Percentiles rank a stretch among this genome's conserved stretches.
phyloP scores from a whole-genome alignment of 2,113 vertebrate genomes.

The Corydoras sp. region DNA sequence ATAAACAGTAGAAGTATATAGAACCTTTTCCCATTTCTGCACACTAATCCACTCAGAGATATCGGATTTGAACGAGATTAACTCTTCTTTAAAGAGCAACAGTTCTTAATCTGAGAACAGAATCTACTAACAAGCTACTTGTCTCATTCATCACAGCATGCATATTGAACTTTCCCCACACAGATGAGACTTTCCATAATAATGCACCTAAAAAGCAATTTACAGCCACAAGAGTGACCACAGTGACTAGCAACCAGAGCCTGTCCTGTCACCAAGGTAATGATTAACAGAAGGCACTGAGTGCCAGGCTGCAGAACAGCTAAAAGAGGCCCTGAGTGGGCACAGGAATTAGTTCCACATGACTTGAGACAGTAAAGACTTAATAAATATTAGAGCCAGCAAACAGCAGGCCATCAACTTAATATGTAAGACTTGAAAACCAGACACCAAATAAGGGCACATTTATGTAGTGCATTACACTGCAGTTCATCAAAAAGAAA shows the following conservation, averaged over 20 bases:
- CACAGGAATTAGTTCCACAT: slow-evolving; percentile 2
- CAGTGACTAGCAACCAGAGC: background rate
- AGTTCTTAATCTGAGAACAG: background rate
- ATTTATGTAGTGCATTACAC: too few species aligned
- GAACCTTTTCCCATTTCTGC: slow-evolving; percentile 42
- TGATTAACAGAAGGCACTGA: slow-evolving; percentile 8
- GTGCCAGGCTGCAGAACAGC: background rate
- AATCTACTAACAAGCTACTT: slow-evolving; percentile 1
- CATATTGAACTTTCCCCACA: background rate
- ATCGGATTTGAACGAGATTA: slow-evolving; percentile 68
- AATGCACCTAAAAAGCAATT: background rate
- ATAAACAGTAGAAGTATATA: slow-evolving; percentile 31
- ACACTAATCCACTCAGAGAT: slow-evolving; percentile 57
- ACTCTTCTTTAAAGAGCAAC: slow-evolving; percentile 10
- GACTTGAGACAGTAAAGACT: background rate
- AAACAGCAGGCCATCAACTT: background rate
- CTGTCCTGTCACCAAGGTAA: slow-evolving; percentile 14
- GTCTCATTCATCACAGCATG: slow-evolving; percentile 13
- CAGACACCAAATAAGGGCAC: too few species aligned
- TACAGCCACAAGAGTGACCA: slow-evolving; percentile 1
- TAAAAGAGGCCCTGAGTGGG: background rate
- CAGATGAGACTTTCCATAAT: background rate
- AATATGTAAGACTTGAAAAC: too few species aligned
- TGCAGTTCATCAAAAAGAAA: too few species aligned
- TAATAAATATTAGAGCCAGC: slow-evolving; percentile 3